phyloP scores from a whole-genome alignment of 2,888 invertebrate genomes.

The Hemicrepidius hirtus region DNA sequence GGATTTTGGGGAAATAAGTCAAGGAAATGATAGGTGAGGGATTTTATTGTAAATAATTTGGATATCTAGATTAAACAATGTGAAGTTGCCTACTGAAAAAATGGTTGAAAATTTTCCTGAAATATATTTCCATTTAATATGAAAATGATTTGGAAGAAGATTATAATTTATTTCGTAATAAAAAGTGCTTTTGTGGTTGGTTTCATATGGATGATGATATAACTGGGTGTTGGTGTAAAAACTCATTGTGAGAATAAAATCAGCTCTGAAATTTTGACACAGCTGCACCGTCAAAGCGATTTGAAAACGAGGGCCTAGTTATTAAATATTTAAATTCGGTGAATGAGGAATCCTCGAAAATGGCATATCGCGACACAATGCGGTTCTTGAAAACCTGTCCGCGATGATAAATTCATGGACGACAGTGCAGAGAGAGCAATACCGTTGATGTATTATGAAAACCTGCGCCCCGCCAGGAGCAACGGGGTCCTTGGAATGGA shows the following conservation, averaged over 20 bases:
- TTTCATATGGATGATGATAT: conserved; percentile 3
- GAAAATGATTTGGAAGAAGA: no score
- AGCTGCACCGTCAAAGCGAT: conserved; percentile 9
- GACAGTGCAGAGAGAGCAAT: conserved; percentile 35
- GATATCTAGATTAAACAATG: no score
- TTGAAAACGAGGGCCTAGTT: conserved; percentile 19
- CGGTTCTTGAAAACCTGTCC: conserved; percentile 38
- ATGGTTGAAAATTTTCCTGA: no score
- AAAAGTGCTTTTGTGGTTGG: not conserved
- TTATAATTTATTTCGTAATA: not conserved
- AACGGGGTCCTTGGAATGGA: conserved; percentile 29
- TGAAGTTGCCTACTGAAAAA: no score
- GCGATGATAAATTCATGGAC: conserved; percentile 39
- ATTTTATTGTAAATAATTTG: no score
- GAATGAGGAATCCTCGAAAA: conserved; percentile 30
- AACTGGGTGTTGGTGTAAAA: conserved; percentile 11
- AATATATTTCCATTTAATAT: no score
- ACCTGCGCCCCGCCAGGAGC: conserved; percentile 29
- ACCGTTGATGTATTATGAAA: conserved; percentile 38
- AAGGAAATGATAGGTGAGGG: no score
- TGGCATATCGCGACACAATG: conserved; percentile 36
- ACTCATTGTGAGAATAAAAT: conserved; percentile 24
- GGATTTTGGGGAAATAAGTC: no score
- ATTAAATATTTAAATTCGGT: conserved; percentile 38
- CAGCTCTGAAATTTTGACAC: conserved; percentile 14